Conservation (phyloP, 2,113 vertebrate species). For the Formicarius rufipectus region DNA sequence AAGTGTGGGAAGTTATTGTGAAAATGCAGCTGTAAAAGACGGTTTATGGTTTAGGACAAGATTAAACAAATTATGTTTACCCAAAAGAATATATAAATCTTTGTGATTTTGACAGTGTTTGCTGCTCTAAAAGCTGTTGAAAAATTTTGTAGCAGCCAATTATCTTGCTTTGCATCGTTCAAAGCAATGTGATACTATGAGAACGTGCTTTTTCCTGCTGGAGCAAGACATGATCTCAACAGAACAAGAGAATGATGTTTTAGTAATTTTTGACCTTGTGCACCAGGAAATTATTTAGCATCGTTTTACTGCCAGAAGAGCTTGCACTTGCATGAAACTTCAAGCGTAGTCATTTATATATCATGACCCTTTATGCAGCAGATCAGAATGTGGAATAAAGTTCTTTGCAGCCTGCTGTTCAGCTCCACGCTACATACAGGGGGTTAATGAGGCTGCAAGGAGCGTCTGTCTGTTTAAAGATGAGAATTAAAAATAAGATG, state of each 20-base stretch:
- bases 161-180: background rate
- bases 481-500: background rate
- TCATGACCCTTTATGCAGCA: background rate
- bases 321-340: background rate
- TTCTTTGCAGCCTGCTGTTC: background rate
- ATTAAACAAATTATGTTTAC: conserved; percentile 8
- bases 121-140: background rate
- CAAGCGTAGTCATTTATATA: background rate
- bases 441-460: conserved; percentile 43
- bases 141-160: background rate
- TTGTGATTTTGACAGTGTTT: conserved; percentile 7
- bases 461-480: conserved; percentile 15
- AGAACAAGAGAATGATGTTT: background rate
- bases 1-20: background rate
- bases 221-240: conserved; percentile 8
- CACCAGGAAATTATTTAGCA: background rate
- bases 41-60: background rate
- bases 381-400: background rate
- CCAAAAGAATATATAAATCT: conserved; percentile 24
- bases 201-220: background rate
- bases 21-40: background rate
- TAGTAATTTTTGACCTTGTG: conserved; percentile 17
- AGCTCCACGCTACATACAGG: background rate
- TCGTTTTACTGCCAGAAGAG: background rate
- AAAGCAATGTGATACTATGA: background rate